A percentile compares a stretch with the other conserved stretches of the same genome.
Conservation (phyloP, 2,113 vertebrate species). For the Tragelaphus buxtoni region DNA sequence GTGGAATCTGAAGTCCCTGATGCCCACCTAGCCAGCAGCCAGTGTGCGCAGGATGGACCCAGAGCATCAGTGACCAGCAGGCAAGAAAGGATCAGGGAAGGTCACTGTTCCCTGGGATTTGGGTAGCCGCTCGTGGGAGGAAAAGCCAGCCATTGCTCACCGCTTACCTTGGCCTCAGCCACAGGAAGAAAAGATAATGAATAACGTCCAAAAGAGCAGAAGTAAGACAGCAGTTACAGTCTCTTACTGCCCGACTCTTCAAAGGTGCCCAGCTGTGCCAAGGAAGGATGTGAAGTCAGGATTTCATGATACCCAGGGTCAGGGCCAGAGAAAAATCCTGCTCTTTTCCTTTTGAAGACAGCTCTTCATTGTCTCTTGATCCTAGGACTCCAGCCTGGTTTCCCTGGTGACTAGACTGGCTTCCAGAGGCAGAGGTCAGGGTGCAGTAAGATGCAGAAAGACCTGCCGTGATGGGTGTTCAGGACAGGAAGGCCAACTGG, state of each 20-base stretch:
- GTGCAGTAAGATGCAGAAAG: too few species aligned
- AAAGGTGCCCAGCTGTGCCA: not conserved
- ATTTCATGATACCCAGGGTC: not conserved
- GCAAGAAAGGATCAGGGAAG: not conserved
- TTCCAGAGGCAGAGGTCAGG: not conserved
- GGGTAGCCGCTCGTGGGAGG: not conserved
- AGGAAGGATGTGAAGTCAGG: not conserved
- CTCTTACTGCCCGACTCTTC: not conserved
- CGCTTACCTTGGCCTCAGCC: not conserved
- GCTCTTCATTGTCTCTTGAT: not conserved
- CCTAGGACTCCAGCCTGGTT: not conserved
- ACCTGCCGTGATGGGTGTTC: not conserved
- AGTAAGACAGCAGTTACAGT: not conserved
- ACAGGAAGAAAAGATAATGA: not conserved
- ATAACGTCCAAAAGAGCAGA: not conserved
- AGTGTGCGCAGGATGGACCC: accelerated
- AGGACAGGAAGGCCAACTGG: not conserved
- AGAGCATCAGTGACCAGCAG: not conserved
- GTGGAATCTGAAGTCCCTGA: not conserved
- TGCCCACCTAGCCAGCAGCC: not conserved
- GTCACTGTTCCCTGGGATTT: not conserved
- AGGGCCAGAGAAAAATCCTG: not conserved
- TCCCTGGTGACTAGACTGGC: not conserved
- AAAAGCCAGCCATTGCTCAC: not conserved
- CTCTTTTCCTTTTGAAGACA: not conserved